phyloP scores from a whole-genome alignment of 1,140 invertebrate species.

The Drosophila paulistorum region DNA sequence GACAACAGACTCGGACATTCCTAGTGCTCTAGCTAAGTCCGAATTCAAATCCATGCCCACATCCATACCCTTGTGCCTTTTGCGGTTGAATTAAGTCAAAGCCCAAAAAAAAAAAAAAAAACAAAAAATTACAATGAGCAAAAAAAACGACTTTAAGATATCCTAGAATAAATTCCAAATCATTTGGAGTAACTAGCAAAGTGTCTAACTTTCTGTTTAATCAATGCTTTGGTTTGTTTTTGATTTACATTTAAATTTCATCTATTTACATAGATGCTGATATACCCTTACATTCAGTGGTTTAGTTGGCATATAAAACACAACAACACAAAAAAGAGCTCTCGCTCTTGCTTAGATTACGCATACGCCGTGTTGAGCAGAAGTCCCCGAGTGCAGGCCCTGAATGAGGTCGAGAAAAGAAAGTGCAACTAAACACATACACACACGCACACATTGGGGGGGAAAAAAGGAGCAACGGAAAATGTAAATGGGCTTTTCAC shows the following conservation, averaged over 20 bases:
- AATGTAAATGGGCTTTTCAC: slow-evolving; percentile 75
- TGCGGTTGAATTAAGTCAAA: slow-evolving; percentile 76
- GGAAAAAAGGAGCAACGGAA: slow-evolving; percentile 55
- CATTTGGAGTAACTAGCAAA: no score
- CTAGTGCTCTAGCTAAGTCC: neutral
- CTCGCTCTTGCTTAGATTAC: slow-evolving; percentile 66
- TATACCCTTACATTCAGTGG: neutral
- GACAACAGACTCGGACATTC: neutral
- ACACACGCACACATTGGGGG: slow-evolving; percentile 18
- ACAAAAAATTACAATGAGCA: slow-evolving; percentile 19
- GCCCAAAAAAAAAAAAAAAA: slow-evolving; percentile 57
- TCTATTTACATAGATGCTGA: neutral
- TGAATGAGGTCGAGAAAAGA: slow-evolving; percentile 54
- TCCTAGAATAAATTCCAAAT: neutral
- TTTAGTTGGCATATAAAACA: neutral
- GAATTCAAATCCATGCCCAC: slow-evolving; percentile 20
- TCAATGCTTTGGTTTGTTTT: neutral
- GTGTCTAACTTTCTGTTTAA: neutral
- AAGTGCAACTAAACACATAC: slow-evolving; percentile 52
- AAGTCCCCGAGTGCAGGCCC: slow-evolving; percentile 16
- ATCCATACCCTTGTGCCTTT: slow-evolving; percentile 58
- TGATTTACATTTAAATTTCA: neutral
- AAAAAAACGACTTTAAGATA: neutral
- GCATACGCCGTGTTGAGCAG: slow-evolving; percentile 64
- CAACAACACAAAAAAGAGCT: slow-evolving; percentile 34